Conservation (phyloP, 2,797 vertebrate genomes). For the Sebastes hubbsi region DNA sequence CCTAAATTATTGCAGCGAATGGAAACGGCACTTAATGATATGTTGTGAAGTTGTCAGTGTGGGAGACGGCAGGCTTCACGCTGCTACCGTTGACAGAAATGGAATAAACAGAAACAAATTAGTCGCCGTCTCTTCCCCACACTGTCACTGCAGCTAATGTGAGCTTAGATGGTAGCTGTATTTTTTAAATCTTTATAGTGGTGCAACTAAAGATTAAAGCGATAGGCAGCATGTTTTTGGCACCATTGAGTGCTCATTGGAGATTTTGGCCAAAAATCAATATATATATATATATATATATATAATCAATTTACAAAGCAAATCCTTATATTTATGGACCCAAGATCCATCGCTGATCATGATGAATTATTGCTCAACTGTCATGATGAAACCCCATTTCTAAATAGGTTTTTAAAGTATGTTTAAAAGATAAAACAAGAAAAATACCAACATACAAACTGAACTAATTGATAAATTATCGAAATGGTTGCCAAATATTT, state of each 20-base stretch:
- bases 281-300: too few relatives aligned
- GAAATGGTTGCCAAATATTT: neutral
- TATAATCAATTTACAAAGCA: neutral
- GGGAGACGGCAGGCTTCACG: constrained; percentile 27
- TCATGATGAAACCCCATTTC: neutral
- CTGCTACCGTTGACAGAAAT: constrained; percentile 39
- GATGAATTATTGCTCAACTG: neutral
- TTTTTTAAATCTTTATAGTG: neutral
- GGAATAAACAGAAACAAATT: constrained; percentile 30
- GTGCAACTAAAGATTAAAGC: neutral
- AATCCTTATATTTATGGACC: neutral
- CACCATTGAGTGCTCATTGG: too few relatives aligned
- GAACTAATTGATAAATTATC: neutral
- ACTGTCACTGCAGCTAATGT: neutral
- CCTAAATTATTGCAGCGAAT: constrained; percentile 36
- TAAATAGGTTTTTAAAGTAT: neutral
- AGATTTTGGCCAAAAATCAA: neutral
- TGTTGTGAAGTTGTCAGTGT: constrained; percentile 42
- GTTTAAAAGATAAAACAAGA: neutral
- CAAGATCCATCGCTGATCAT: neutral
- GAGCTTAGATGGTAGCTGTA: neutral
- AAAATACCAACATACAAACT: neutral
- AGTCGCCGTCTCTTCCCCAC: neutral
- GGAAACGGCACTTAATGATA: constrained; percentile 44
- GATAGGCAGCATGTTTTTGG: too few relatives aligned